Conservation (phyloP, 2,888 invertebrate genomes). For the Arrhopalites spinosus region DNA sequence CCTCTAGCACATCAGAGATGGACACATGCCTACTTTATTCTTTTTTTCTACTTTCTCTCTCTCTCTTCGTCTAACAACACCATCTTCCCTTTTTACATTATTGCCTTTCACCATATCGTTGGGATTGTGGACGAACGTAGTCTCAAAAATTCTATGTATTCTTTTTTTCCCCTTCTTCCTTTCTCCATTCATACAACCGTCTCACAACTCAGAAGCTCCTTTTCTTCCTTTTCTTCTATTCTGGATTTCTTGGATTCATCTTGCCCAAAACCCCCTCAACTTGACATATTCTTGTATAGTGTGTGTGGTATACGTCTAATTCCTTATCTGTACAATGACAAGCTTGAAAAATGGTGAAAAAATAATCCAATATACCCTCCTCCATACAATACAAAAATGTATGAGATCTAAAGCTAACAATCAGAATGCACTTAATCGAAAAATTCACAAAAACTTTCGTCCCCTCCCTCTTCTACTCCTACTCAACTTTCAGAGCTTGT, state of each 20-base stretch:
- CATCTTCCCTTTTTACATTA: slow-evolving; percentile 2
- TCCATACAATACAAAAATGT: too few relatives aligned
- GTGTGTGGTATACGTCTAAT: slow-evolving; percentile 10
- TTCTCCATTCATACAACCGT: neutral
- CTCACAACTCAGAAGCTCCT: neutral
- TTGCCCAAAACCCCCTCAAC: neutral
- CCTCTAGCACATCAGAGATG: neutral
- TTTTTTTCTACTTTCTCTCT: neutral
- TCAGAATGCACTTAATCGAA: slow-evolving; percentile 4
- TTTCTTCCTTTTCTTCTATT: slow-evolving; percentile 14
- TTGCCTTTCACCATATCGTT: slow-evolving; percentile 1
- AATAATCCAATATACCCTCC: slow-evolving; percentile 25
- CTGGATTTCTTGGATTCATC: slow-evolving; percentile 34
- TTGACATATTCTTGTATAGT: too few relatives aligned
- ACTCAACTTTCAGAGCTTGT: neutral
- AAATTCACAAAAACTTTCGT: neutral
- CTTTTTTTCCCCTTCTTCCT: neutral
- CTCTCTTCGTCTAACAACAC: too few relatives aligned
- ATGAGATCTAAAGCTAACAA: neutral
- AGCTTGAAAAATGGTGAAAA: neutral
- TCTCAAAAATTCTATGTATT: neutral
- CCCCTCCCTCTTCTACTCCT: neutral
- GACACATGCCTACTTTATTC: slow-evolving; percentile 2
- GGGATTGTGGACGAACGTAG: neutral
- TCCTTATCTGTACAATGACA: slow-evolving; percentile 23